Evolutionary conservation across 2,113 vertebrate species (phyloP).

Genomic region (Chloebia gouldiae): DNA sequence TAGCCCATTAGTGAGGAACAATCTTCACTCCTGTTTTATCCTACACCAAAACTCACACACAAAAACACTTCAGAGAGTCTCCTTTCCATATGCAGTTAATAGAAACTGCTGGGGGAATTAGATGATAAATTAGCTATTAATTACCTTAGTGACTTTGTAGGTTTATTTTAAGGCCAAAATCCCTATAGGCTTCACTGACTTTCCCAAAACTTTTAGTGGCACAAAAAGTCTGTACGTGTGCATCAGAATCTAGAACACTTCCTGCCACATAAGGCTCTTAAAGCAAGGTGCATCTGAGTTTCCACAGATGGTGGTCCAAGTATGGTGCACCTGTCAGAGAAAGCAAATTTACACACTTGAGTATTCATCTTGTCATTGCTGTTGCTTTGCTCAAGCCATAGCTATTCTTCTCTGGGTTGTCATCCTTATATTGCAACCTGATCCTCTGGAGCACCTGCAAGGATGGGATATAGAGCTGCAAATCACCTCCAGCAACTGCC

Average conservation of each 20-base stretch:
- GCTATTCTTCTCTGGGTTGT: background rate
- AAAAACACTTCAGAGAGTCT: background rate
- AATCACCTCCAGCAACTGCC: background rate
- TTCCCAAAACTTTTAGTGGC: background rate
- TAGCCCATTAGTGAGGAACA: background rate
- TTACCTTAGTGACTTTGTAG: background rate
- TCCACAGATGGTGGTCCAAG: background rate
- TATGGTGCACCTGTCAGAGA: background rate
- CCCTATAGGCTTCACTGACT: background rate
- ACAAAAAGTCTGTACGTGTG: fast-evolving
- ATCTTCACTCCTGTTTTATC: background rate
- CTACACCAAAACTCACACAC: background rate
- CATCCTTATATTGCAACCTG: background rate
- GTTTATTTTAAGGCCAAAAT: background rate
- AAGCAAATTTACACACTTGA: background rate
- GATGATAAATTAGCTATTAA: background rate
- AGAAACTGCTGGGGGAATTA: background rate
- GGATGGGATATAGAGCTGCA: background rate
- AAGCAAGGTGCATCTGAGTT: background rate
- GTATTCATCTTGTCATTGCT: background rate
- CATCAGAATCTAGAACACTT: background rate
- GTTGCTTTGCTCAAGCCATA: background rate
- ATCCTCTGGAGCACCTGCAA: background rate
- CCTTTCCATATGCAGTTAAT: background rate
- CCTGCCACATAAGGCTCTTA: background rate